Evolutionary conservation across 1,140 invertebrate genomes (phyloP), one percentile per base, ranked within the genome.

Genomic region (Hirudo medicinalis): DNA sequence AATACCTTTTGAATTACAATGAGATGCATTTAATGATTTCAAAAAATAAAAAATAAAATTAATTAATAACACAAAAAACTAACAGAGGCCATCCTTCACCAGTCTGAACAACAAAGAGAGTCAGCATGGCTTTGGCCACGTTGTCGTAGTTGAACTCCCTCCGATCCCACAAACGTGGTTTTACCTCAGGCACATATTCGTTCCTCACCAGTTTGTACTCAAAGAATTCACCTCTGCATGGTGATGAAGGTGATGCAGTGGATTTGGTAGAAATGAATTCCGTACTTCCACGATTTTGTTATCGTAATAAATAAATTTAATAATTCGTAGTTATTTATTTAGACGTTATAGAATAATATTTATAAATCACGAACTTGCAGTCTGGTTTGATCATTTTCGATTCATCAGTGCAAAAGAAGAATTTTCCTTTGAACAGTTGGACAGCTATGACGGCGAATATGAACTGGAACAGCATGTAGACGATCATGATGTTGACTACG

Each of bases 361-460:
- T 49, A 49, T 15, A 49, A 49, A 49, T 49, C 11, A 49, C 36
- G 91, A 86, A 97, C 93, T 95, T 89, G 87, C 97, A 99, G 78
- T 95, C 92, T 80, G 88, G 85, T 83, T 87, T 84, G 76, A 89
- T 92, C 82, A 90, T 89, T 87, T 98, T 98, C 85, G 96, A 98
- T 82, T 90, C 90, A 87, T 99, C 97, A 77, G 89, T 95, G 86
- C 97, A 99, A 86, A 89, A 90, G 87, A 95, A 97, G 88, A 99
- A 99, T 85, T 95, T 96, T 79, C 97, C 96, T 85, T 99, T 99
- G 86, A 99, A 99, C 80, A 99, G 88, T 86, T 99, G 97, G 80
- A 99, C 97, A 82, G 96, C 97, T 82, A 99, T 99, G 79, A 99
- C 97, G 87, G 95, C 96, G 86, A 99, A 99, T 85, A 99, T 99